Evolutionary conservation across 2,888 invertebrate genomes (phyloP).

Genomic region (Aphrophora alni): DNA sequence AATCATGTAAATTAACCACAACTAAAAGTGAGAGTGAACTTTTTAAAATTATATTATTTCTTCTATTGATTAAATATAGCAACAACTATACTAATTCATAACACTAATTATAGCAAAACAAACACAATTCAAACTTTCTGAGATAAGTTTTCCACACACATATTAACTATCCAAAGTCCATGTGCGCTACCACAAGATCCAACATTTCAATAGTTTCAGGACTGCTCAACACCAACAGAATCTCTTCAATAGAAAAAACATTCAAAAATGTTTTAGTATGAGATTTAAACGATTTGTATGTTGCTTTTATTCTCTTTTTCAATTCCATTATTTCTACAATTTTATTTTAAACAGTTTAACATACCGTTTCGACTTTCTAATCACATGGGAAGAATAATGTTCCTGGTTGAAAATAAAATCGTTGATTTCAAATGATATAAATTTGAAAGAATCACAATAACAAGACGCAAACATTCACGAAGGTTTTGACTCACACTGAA

Average conservation of each 20-base stretch:
- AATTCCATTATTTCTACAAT: background rate
- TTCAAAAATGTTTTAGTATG: background rate
- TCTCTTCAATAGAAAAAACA: background rate
- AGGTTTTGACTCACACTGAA: background rate
- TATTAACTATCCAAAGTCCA: background rate
- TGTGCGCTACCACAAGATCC: background rate
- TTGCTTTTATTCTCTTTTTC: background rate
- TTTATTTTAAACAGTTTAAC: background rate
- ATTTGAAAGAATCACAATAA: background rate
- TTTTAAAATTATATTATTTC: too few relatives aligned
- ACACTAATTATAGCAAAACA: too few relatives aligned
- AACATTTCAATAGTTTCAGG: background rate
- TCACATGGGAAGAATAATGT: background rate
- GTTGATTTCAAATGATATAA: background rate
- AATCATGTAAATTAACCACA: too few relatives aligned
- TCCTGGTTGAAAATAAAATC: background rate
- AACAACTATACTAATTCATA: too few relatives aligned
- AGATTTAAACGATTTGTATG: background rate
- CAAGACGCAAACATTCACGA: background rate
- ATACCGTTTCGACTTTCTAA: background rate
- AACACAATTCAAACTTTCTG: too few relatives aligned
- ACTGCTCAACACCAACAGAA: background rate
- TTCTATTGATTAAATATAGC: too few relatives aligned
- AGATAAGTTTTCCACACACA: too few relatives aligned
- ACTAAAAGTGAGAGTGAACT: too few relatives aligned